Percentiles rank a stretch among this genome's conserved stretches.
These are phyloP conservation scores for Temnothorax curvispinosus DNA, from an alignment of 1,140 invertebrate genomes.

Conservation along the genomic window DNA sequence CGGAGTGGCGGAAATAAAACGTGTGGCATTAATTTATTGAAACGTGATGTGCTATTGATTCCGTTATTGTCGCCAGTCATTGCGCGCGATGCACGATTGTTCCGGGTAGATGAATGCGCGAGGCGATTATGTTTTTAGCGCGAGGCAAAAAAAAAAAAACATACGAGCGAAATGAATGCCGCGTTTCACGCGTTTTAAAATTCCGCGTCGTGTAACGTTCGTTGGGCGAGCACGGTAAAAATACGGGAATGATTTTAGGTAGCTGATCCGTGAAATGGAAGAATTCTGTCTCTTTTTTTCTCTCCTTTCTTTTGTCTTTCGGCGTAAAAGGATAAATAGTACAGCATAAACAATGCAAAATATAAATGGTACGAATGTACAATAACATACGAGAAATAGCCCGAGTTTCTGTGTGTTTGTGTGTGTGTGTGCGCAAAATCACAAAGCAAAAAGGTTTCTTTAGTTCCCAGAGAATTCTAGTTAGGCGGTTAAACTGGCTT, in stretches of 20 bases:
- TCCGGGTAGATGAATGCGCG: not conserved
- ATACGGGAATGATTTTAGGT: not conserved
- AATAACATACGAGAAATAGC: not conserved
- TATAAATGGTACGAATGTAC: not conserved
- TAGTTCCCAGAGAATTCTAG: not conserved
- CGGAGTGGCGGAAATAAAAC: constrained; percentile 30
- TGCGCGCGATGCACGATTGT: constrained; percentile 19
- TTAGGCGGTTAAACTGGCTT: not conserved
- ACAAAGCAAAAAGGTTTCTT: constrained; percentile 4
- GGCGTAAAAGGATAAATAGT: not conserved
- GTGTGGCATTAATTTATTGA: constrained; percentile 47
- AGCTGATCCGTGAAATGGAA: not conserved
- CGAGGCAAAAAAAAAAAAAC: not conserved
- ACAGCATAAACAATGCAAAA: not conserved
- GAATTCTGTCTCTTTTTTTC: not conserved
- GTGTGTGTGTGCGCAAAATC: not conserved
- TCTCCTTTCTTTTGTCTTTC: not conserved
- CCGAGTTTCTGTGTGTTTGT: too few relatives aligned
- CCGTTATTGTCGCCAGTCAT: constrained; percentile 33
- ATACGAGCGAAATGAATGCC: constrained; percentile 4
- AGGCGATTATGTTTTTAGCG: constrained; percentile 27
- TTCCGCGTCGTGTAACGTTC: not conserved
- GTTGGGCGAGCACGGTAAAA: not conserved
- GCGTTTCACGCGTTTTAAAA: constrained; percentile 13
- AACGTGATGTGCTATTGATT: constrained; percentile 36